Conservation (phyloP, 2,797 vertebrate genomes). For the Tokudaia tokunoshimensis region DNA sequence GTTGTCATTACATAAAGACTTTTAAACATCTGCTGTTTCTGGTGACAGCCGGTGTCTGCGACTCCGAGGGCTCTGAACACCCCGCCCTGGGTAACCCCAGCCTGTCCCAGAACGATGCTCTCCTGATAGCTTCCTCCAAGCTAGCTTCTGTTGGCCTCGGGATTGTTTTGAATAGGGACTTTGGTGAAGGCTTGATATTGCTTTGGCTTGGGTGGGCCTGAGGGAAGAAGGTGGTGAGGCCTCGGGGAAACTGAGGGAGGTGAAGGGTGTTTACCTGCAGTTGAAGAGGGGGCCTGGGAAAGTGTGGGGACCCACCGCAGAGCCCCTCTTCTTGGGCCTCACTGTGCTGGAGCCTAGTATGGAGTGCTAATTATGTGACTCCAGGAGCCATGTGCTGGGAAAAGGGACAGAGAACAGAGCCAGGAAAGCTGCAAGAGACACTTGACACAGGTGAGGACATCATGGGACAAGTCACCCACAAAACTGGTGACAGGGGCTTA, state of each 20-base stretch:
- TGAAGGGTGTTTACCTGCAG: neutral
- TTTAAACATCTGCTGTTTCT: slow-evolving; percentile 79
- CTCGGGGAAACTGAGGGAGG: neutral
- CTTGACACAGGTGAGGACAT: accelerated
- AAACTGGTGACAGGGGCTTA: neutral
- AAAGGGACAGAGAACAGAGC: neutral
- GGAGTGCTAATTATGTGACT: neutral
- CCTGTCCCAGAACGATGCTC: neutral
- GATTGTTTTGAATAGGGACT: no score
- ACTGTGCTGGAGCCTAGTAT: no score
- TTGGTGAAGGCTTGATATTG: neutral
- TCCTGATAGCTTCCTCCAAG: neutral
- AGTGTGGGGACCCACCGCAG: neutral
- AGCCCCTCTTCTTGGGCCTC: neutral
- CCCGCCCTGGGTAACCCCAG: neutral
- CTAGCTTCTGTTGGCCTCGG: neutral
- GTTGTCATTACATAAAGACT: slow-evolving; percentile 79
- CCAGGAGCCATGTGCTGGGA: neutral
- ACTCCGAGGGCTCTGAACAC: slow-evolving; percentile 32
- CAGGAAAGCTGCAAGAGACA: neutral
- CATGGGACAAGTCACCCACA: neutral
- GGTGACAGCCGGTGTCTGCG: slow-evolving; percentile 59
- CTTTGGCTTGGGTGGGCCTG: neutral
- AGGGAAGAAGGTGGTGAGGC: neutral
- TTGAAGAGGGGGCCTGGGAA: neutral